Evolutionary conservation across 2,113 vertebrate species (phyloP), one percentile per base, ranked within the genome.

Genomic region (Lepisosteus osseus): DNA sequence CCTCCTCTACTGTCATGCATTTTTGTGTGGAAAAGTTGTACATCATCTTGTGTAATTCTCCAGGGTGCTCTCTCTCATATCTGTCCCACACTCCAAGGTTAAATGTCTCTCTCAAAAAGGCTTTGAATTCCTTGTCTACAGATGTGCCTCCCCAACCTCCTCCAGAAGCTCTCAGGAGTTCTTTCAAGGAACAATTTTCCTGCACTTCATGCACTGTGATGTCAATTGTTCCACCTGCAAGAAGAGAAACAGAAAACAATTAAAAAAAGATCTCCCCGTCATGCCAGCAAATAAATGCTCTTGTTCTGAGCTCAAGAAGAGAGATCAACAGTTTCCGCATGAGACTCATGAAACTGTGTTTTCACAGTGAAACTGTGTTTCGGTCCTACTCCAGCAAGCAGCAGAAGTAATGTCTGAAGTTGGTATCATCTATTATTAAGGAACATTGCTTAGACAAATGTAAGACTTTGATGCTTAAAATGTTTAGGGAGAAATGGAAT

Each of bases 171-270:
- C 77, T 79, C 11, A 83, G 71, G 75, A 89, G 57, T 54, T 87
- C 84, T 63, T 83, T 87, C 57, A 88, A 42, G 7, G 0, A 29
- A 57, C 41, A 43, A 41, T 74, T 72, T 54, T 76, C 9, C 70
- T 82, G 78, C 54, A 89, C 81, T 55, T 86, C 79, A 13, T 85
- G 81, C 3, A 84, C 85, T 0, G 79, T 87, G 42, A 87, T 85
- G 76, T 84, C 80, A 71, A 84, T 55, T 13, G 44, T 71, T 44
- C 76, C 57, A 73, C 78, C 80, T 82, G 74, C 9, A 66, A 51
- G 47, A 51, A 51, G 4, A 51, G 47, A 70, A 41, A 51, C 47
- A 51, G 47, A 51, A 51, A 51, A 8, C 3, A 51, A 8, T 51
- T 51, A 51, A 51, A 8, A 51, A 51, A 51, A 8, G 47, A 51